A percentile compares a stretch with the other conserved stretches of the same genome.
Conservation (phyloP, 1,140 invertebrate genomes). For the Bilobella aurantiaca region DNA sequence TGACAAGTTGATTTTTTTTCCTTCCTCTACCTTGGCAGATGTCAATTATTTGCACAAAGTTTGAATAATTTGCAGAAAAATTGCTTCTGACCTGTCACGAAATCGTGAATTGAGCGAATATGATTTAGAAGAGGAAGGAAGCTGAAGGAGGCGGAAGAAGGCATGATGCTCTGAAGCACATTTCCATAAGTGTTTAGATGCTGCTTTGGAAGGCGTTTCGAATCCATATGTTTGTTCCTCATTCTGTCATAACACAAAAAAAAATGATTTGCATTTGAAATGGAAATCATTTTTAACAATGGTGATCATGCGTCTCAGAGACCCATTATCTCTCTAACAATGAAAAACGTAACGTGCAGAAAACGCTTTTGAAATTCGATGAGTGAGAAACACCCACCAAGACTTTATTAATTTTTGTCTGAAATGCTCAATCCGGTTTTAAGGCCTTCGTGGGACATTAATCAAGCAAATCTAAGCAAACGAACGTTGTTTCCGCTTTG, state of each 20-base stretch:
- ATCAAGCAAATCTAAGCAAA: neutral
- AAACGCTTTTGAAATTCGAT: too few species aligned
- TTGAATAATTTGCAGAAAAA: too few species aligned
- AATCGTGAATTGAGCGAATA: slow-evolving; percentile 61
- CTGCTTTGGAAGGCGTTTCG: slow-evolving; percentile 81
- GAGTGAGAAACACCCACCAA: too few species aligned
- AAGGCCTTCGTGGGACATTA: neutral
- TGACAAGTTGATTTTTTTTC: too few species aligned
- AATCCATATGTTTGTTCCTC: slow-evolving; percentile 92
- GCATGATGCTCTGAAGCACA: slow-evolving; percentile 96
- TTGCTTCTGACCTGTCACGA: slow-evolving; percentile 50
- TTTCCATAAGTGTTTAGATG: slow-evolving; percentile 96
- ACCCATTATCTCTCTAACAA: too few species aligned
- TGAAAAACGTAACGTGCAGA: too few species aligned
- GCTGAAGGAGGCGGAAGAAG: slow-evolving; percentile 86
- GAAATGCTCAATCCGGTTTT: too few species aligned
- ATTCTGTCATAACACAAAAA: slow-evolving; percentile 53
- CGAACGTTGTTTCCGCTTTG: too few species aligned
- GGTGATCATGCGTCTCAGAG: too few species aligned
- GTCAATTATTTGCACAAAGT: too few species aligned
- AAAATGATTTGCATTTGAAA: slow-evolving; percentile 2
- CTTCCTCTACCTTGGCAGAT: too few species aligned
- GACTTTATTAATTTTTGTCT: too few species aligned
- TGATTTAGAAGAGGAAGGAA: slow-evolving; percentile 52
- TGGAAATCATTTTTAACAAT: neutral